Evolutionary conservation across 1,140 invertebrate genomes (phyloP), one percentile per base, ranked within the genome.

Genomic region (Nixonia krombeini): DNA sequence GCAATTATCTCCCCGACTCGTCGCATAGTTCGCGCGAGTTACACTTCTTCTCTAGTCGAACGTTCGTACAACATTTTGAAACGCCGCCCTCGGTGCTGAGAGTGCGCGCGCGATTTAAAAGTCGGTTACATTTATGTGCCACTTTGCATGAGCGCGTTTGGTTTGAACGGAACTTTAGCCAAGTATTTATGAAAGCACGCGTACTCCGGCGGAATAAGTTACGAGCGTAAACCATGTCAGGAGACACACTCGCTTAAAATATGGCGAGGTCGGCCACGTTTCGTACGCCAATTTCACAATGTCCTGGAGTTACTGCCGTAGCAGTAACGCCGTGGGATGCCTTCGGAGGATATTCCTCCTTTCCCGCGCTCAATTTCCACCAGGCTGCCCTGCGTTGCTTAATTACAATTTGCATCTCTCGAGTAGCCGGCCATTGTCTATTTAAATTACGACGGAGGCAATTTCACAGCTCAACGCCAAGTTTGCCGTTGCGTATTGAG

Each of bases 161-260:
- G 45, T 64, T 67, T 64, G 62, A 72, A 67, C 59, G 70, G 70
- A 68, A 72, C 64, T 64, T 45, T 61, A 61, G 58, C 52, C 59
- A 57, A 57, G 64, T 72, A 72, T 72, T 72, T 72, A 72, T 72
- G 69, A 72, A 72, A 61, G 50, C 64, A 67, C 66, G 61, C 65
- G 64, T 72, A 68, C 70, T 61, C 64, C 47, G 46, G 51, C 63
- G 55, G 64, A 72, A 72, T 72, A 72, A 72, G 70, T 72, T 72
- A 72, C 64, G 70, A 72, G 59, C 70, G 59, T 68, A 64, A 72
- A 67, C 45, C 64, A 72, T 72, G 64, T 72, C 70, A 65, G 59
- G 53, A 72, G 70, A 68, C 70, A 72, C 65, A 61, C 59, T 67
- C 57, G 63, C 38, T 67, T 71, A 72, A 72, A 71, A 71, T 71